Evolutionary conservation across 2,888 invertebrate species (phyloP), one percentile per base, ranked within the genome.

Genomic region (Helobdella robusta): DNA sequence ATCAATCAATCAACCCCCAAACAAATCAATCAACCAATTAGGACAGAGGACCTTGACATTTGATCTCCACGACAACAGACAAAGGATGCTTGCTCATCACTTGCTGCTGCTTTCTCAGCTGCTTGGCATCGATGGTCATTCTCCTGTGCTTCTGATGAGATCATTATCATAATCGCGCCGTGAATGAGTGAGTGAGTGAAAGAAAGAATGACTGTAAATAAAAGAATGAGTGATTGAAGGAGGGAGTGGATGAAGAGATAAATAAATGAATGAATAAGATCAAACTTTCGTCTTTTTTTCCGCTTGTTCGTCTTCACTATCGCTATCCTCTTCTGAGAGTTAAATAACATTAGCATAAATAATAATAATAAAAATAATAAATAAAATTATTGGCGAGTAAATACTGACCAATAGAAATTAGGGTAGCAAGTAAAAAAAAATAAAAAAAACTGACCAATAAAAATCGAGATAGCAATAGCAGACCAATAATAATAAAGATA

Each of bases 1-100:
- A n/a, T n/a, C n/a, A n/a, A n/a, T n/a, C n/a, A n/a, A n/a, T n/a
- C n/a, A n/a, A n/a, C n/a, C n/a, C n/a, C n/a, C n/a, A n/a, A n/a
- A n/a, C n/a, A n/a, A n/a, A n/a, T n/a, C n/a, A n/a, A n/a, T n/a
- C n/a, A n/a, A n/a, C n/a, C n/a, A n/a, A n/a, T n/a, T n/a, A n/a
- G n/a, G n/a, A n/a, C 25, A 4, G 23, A 44, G 50, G 78, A 83
- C 82, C 77, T 73, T 76, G 74, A 68, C 73, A 73, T 72, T 83
- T 83, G 15, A 89, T 83, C 59, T 84, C 82, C 15, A 88, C 80
- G 73, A 84, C 83, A 2, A 89, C 85, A 74, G 83, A 83, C 60
- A 89, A 79, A 0, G 90, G 89, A 80, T 89, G 89, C 71, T 84
- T 84, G 73, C 84, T 84, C 2, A 89, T 77, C 2, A 87, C 80